Conservation (phyloP, 2,113 vertebrate species). For the Saimiri boliviensis region DNA sequence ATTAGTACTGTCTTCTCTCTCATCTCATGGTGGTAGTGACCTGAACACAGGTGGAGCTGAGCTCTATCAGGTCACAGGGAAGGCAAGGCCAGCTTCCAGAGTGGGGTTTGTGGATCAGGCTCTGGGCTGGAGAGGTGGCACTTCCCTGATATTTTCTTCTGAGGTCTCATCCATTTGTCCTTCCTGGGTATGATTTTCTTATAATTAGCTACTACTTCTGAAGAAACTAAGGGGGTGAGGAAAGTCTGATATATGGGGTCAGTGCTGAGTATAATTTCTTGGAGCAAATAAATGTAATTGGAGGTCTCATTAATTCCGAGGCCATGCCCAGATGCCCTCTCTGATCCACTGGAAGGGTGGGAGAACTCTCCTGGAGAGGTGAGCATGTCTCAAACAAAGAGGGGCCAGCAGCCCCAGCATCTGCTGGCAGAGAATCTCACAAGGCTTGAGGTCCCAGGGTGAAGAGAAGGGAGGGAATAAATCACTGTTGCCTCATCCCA, state of each 20-base stretch:
- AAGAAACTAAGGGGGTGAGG: conserved; percentile 1
- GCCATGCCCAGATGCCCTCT: conserved; percentile 64
- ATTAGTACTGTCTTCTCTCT: conserved; percentile 90
- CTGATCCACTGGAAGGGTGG: conserved; percentile 42
- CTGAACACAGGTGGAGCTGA: conserved; percentile 64
- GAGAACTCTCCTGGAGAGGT: conserved; percentile 50
- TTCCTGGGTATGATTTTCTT: conserved; percentile 59
- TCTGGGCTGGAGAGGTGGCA: neutral
- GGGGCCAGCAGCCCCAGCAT: conserved; percentile 40
- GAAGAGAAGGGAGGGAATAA: neutral
- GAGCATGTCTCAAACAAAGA: conserved; percentile 56
- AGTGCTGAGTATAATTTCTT: conserved; percentile 63
- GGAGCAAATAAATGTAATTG: conserved; percentile 79
- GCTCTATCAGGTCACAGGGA: conserved; percentile 65
- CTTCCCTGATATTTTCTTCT: conserved; percentile 22
- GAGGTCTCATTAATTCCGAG: conserved; percentile 79
- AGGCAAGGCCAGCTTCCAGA: conserved; percentile 45
- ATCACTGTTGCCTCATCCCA: neutral
- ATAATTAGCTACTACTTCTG: conserved; percentile 60
- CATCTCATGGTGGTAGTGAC: conserved; percentile 77
- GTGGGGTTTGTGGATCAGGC: neutral
- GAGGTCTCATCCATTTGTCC: conserved; percentile 53
- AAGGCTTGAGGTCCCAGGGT: neutral
- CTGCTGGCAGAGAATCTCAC: neutral
- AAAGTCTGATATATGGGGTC: conserved; percentile 61